Conservation (phyloP, 2,113 vertebrate genomes). For the Proteles cristata region DNA sequence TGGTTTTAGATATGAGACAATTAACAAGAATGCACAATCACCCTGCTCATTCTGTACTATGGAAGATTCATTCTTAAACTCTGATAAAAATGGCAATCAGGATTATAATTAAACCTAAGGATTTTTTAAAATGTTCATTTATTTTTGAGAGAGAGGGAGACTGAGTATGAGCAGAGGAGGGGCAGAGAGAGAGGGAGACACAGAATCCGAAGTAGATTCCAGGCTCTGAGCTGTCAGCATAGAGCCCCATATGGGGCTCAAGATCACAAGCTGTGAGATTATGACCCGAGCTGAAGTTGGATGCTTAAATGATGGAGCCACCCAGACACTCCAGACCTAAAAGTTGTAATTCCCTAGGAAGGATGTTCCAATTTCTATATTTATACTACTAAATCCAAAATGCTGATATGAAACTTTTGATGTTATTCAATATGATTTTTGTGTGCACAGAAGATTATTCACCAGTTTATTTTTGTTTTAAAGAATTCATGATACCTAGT, state of each 20-base stretch:
- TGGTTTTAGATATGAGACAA: background rate
- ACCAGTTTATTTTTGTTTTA: background rate
- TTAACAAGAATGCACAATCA: background rate
- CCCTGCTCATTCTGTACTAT: background rate
- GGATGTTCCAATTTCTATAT: background rate
- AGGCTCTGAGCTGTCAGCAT: no score
- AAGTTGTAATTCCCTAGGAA: background rate
- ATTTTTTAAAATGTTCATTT: background rate
- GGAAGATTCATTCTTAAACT: background rate
- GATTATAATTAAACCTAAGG: background rate
- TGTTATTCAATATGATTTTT: background rate
- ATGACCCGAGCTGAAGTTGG: no score
- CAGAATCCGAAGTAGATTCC: no score
- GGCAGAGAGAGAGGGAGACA: no score
- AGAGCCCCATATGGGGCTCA: accelerated
- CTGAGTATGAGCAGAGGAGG: no score
- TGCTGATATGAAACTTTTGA: background rate
- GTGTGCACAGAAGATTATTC: background rate
- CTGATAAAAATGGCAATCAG: background rate
- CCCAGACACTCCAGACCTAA: no score
- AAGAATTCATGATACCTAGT: background rate
- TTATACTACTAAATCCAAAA: background rate
- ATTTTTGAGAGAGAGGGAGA: no score
- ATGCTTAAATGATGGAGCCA: no score
- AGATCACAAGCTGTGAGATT: no score